Evolutionary conservation across 2,113 vertebrate species (phyloP), one percentile per base, ranked within the genome.

Genomic region (Notarius lentiginosus): DNA sequence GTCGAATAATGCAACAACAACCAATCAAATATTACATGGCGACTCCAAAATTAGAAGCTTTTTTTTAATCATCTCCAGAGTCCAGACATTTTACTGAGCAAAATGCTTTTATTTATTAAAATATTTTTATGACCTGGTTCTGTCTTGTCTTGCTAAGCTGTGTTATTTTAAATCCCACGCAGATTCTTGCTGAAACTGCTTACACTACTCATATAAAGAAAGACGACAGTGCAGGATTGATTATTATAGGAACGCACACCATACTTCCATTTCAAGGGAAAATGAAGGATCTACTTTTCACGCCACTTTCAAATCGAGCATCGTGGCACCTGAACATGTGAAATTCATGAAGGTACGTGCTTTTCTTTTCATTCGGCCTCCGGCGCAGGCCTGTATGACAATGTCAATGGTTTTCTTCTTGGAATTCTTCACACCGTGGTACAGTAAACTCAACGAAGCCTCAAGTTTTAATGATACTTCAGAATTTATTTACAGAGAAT

Each of bases 231-330:
- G 14, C 41, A 47, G 41, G 76, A 85, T 70, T 24, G 12, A 77
- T 82, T 83, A 82, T 73, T 83, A 24, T 73, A 56, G 51, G 47
- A 53, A 79, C 18, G 14, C 73, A 79, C 56, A 90, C 75, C 87
- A 81, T 77, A 55, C 61, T 79, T 70, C 34, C 60, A 87, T 89
- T 86, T 85, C 82, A 61, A 82, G 61, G 53, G 77, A 34, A 73
- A 10, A 18, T 65, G 75, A 66, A 55, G 70, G 70, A 70, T 84
- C 66, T 89, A 81, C 80, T 65, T 82, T 86, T 86, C 84, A 89
- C 68, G 53, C 87, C 70, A 85, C 58, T 88, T 73, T 66, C n/a
- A 83, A 90, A 80, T 30, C 66, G 80, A 89, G 85, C 90, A 79
- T 91, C 82, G 61, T 53, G 85, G 88, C 55, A 73, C 82, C 84